These are phyloP conservation scores for Agraylea sexmaculata DNA, from an alignment of 1,140 invertebrate species.

Conservation along the genomic window DNA sequence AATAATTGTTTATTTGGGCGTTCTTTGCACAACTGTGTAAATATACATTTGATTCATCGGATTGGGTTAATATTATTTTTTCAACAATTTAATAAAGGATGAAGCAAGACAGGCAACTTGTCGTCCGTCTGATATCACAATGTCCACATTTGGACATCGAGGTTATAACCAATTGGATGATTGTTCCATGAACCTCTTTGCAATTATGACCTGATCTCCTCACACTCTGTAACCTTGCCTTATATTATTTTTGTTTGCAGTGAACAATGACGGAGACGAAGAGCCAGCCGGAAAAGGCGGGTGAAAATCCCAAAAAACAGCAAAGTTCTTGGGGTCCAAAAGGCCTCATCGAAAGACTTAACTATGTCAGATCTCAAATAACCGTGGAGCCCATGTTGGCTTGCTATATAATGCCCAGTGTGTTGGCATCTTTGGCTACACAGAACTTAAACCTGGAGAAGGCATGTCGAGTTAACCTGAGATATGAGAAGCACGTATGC, in stretches of 20 bases:
- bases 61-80: no score
- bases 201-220: no score
- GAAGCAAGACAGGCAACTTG: no score
- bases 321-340: conserved; percentile 38
- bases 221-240: no score
- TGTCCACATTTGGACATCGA: no score
- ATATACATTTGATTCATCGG: no score
- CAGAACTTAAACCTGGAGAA: conserved; percentile 76
- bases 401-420: conserved; percentile 68
- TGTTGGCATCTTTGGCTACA: conserved; percentile 61
- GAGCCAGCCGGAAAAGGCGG: neutral
- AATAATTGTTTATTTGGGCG: no score
- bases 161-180: no score
- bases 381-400: conserved; percentile 71
- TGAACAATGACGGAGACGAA: neutral
- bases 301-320: neutral
- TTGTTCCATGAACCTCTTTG: no score
- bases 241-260: neutral
- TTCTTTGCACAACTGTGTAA: no score
- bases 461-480: conserved; percentile 69
- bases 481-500: conserved; percentile 56
- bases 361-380: conserved; percentile 48
- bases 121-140: no score
- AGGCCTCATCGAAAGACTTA: conserved; percentile 41
- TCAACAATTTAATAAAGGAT: no score